Evolutionary conservation across 2,888 invertebrate genomes (phyloP), one percentile per base, ranked within the genome.

Genomic region (Alloplasta piceator): DNA sequence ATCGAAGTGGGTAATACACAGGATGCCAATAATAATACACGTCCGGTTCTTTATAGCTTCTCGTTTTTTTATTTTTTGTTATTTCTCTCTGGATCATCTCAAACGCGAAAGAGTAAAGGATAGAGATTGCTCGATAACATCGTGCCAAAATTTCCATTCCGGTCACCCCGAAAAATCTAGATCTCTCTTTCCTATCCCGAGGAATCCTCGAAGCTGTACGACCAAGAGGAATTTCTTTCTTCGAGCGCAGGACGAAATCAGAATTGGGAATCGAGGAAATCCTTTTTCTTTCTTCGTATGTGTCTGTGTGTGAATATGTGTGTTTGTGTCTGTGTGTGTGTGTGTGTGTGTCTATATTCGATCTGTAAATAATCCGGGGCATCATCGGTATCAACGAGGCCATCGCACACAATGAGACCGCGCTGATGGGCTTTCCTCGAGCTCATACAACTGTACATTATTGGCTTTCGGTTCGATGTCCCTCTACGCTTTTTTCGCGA

Each of bases 381-480:
- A 72, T 82, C 79, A 79, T 70, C 82, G 79, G 84, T 89, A 89
- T 89, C 88, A 87, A 86, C 84, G 84, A 82, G 84, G 85, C 77
- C 83, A 89, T 87, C 86, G 85, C 68, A 83, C 64, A 85, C 83
- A 84, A 86, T 82, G 84, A 85, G 85, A 86, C 86, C 52, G 26
- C 83, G 77, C 76, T 46, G 58, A 72, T 66, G 75, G 63, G n/a
- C 77, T 41, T 48, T 60, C 55, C 78, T 52, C 58, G 43, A 39
- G 39, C 55, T 77, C 38, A 63, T 56, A 52, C 43, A 46, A 7
- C 26, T 26, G 56, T 63, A 16, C 26, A 16, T 63, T 63, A 80
- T 61, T 52, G 66, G 67, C 71, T 61, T 73, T 77, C 9, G 76
- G 64, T 78, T 67, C 78, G 75, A 64, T 68, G 78, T 63, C 39